A percentile compares a stretch with the other conserved stretches of the same genome.
Evolutionary conservation across 2,113 vertebrate species (phyloP).

Genomic region (Vulpes vulpes): DNA sequence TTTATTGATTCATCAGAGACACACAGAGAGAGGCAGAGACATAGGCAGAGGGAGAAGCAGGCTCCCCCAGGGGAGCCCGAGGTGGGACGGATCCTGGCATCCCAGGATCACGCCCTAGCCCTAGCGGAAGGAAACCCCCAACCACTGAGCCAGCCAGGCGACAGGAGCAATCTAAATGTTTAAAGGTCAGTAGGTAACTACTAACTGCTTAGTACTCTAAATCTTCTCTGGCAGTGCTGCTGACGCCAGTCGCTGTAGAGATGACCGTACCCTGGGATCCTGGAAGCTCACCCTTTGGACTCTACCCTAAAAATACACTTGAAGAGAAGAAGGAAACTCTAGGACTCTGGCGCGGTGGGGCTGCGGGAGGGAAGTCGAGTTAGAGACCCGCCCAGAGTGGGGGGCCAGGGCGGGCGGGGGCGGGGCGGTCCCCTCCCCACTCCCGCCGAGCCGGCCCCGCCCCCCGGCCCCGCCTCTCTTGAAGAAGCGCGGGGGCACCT

Average conservation of each 20-base stretch:
- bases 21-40: too few relatives aligned
- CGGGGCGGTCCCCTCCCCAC: fast-evolving
- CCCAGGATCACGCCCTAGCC: too few relatives aligned
- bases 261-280: neutral
- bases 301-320: neutral
- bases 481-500: neutral
- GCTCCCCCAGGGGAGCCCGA: too few relatives aligned
- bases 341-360: fast-evolving
- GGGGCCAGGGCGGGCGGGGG: neutral
- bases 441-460: fast-evolving
- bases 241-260: neutral
- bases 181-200: too few relatives aligned
- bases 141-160: too few relatives aligned
- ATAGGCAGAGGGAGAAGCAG: neutral
- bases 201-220: too few relatives aligned
- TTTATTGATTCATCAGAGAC: too few relatives aligned
- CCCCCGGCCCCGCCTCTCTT: fast-evolving
- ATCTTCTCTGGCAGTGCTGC: too few relatives aligned
- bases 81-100: too few relatives aligned
- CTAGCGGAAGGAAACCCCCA: neutral
- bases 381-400: fast-evolving
- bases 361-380: fast-evolving
- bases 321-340: too few relatives aligned
- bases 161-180: too few relatives aligned
- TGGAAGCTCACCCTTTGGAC: neutral